Evolutionary conservation across 2,888 invertebrate species (phyloP).

Genomic region (Linyphia triangularis): DNA sequence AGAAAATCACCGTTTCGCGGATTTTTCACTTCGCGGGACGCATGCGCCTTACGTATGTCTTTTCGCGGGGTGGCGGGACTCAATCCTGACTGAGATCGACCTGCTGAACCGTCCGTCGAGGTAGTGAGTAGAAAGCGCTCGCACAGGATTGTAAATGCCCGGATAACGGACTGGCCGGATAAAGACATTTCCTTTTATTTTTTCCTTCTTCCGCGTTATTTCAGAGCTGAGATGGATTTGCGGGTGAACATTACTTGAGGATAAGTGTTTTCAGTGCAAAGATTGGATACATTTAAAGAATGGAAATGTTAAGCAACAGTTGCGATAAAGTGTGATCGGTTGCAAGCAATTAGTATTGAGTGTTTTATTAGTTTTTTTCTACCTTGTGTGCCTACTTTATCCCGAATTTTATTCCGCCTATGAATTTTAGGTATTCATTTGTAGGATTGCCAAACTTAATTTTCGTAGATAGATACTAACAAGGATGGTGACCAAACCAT

Average conservation of each 20-base stretch:
- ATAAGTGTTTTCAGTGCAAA: background rate
- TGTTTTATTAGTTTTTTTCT: background rate
- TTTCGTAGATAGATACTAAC: background rate
- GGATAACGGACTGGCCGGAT: slow-evolving; percentile 29
- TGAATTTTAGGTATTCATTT: background rate
- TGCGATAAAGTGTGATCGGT: background rate
- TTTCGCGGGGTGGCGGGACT: slow-evolving; percentile 9
- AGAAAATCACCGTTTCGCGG: slow-evolving; percentile 21
- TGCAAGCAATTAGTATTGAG: background rate
- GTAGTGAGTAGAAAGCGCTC: slow-evolving; percentile 45
- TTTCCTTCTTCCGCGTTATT: slow-evolving; percentile 21
- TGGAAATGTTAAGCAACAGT: background rate
- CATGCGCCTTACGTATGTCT: slow-evolving; percentile 24
- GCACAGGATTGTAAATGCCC: background rate
- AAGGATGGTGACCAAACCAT: background rate
- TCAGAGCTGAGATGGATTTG: too few species aligned
- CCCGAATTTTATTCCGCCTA: background rate
- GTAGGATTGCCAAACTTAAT: background rate
- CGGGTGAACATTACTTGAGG: background rate
- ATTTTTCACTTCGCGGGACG: background rate
- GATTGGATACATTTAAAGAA: background rate
- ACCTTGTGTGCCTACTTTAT: background rate
- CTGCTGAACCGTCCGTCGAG: slow-evolving; percentile 23
- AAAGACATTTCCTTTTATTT: slow-evolving; percentile 3
- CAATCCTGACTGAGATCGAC: slow-evolving; percentile 66